Conservation (phyloP, 2,113 vertebrate genomes). For the Callopanchax toddi region DNA sequence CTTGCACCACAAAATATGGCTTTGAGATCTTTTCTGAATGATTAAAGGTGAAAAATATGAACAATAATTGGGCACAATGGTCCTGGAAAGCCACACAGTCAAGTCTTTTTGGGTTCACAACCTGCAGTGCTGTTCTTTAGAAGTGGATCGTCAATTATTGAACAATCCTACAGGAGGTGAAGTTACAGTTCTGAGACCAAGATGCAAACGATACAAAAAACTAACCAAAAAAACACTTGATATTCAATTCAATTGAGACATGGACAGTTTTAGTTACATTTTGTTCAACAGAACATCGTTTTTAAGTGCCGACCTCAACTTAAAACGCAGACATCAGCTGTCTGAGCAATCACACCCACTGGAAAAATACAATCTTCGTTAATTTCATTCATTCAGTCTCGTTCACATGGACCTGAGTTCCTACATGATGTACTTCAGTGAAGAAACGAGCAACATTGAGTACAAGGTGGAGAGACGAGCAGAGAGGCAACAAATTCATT, state of each 20-base stretch:
- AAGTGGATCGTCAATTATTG: conserved; percentile 4
- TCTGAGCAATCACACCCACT: conserved; percentile 25
- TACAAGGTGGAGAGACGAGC: conserved; percentile 34
- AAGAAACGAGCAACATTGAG: conserved; percentile 28
- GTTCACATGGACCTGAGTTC: conserved; percentile 73
- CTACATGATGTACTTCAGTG: conserved; percentile 49
- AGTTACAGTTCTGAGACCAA: conserved; percentile 8
- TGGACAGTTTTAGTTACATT: conserved; percentile 30
- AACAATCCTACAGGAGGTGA: conserved; percentile 2
- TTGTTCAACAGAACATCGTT: conserved; percentile 13
- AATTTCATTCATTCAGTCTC: conserved; percentile 69
- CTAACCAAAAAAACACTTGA: conserved; percentile 5
- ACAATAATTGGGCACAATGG: conserved; percentile 26
- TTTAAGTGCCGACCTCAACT: conserved; percentile 25
- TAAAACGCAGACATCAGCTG: conserved; percentile 42
- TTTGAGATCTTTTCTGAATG: conserved; percentile 49
- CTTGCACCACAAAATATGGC: conserved; percentile 66
- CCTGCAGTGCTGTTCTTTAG: conserved; percentile 21
- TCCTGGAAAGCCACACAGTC: conserved; percentile 19
- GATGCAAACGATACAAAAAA: conserved; percentile 10
- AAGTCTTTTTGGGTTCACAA: conserved; percentile 7
- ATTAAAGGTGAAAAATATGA: conserved; percentile 25
- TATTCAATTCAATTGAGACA: conserved; percentile 35
- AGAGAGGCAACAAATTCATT: conserved; percentile 37
- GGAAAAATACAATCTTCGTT: conserved; percentile 73